Evolutionary conservation across 2,113 vertebrate species (phyloP).

Genomic region (Otis tarda): DNA sequence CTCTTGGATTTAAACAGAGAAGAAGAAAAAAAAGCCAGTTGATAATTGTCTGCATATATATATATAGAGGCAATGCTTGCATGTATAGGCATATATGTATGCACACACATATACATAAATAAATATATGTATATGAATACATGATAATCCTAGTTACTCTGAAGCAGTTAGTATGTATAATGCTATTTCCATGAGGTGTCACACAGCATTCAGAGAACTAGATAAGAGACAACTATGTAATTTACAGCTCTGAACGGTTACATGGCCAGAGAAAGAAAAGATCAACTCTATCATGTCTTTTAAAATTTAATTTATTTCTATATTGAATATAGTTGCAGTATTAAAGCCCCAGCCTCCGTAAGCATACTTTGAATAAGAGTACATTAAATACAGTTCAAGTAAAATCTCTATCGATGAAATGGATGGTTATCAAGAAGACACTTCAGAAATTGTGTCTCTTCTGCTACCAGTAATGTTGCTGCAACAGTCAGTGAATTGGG

Average conservation of each 20-base stretch:
- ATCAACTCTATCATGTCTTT: background rate
- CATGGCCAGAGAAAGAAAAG: background rate
- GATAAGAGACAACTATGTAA: background rate
- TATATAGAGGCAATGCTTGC: background rate
- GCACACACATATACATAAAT: background rate
- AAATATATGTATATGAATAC: background rate
- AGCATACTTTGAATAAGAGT: background rate
- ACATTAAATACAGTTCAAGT: background rate
- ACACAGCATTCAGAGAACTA: background rate
- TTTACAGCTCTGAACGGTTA: background rate
- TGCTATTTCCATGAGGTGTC: background rate
- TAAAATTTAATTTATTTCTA: background rate
- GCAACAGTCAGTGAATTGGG: background rate
- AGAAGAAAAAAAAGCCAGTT: background rate
- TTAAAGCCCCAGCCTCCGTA: background rate
- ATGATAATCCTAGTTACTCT: background rate
- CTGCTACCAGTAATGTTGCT: background rate
- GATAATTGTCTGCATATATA: background rate
- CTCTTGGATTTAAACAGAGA: background rate
- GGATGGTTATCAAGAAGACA: background rate
- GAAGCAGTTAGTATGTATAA: background rate
- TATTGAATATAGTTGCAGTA: background rate
- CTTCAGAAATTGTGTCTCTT: background rate
- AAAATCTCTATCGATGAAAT: background rate
- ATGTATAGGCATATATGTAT: background rate